A percentile compares a stretch with the other conserved stretches of the same genome.
Evolutionary conservation across 2,797 vertebrate genomes (phyloP).

Genomic region (Phataginus tetradactyla): DNA sequence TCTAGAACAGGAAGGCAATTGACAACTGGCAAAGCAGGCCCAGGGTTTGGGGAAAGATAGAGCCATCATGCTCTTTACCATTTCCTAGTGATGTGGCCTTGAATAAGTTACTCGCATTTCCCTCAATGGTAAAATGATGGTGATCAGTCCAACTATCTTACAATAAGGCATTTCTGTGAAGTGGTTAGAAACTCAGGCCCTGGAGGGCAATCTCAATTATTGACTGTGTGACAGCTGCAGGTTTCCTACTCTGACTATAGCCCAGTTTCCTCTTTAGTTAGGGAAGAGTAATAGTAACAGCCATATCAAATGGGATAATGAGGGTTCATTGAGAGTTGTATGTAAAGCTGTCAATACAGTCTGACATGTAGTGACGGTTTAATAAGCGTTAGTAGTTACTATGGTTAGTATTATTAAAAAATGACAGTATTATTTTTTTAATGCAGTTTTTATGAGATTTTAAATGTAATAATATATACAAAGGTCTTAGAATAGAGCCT

Average conservation of each 20-base stretch:
- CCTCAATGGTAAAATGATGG: not conserved
- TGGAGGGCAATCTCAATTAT: not conserved
- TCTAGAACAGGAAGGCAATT: not conserved
- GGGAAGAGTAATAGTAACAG: not conserved
- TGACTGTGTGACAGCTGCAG: not conserved
- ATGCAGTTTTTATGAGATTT: conserved; percentile 15
- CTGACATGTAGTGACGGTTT: not conserved
- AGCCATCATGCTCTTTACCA: not conserved
- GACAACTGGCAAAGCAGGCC: not conserved
- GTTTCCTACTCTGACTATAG: not conserved
- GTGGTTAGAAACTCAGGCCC: not conserved
- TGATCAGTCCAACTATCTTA: not conserved
- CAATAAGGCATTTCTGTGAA: not conserved
- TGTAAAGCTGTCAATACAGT: not conserved
- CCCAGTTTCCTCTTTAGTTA: not conserved
- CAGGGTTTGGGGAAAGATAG: not conserved
- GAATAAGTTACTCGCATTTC: not conserved
- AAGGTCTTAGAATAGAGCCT: not conserved
- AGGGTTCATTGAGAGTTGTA: not conserved
- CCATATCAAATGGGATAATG: not conserved
- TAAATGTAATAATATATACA: not conserved
- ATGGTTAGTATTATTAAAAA: not conserved
- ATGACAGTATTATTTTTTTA: too few species aligned
- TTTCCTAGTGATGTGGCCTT: not conserved
- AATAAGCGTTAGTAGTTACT: not conserved